Percentiles rank a stretch among this genome's conserved stretches.
Evolutionary conservation across 2,797 vertebrate species (phyloP).

Genomic region (Rallus crepitans): DNA sequence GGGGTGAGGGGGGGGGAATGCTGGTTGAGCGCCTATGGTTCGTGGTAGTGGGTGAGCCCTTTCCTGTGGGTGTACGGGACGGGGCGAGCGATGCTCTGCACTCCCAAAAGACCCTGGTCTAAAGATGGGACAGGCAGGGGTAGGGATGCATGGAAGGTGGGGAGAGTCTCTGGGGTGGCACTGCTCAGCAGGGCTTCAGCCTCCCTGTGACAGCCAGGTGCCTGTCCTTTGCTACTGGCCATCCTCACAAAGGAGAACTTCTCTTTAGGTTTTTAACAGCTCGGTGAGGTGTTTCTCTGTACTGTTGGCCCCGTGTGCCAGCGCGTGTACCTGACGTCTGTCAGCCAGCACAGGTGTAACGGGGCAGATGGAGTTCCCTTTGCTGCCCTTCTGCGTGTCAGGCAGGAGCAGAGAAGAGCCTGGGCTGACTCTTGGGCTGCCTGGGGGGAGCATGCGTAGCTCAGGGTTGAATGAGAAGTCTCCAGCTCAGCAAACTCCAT

Average conservation of each 20-base stretch:
- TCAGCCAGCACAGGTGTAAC: too few species aligned
- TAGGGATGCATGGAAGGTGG: rapidly evolving
- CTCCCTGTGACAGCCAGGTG: rapidly evolving
- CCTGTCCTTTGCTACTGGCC: rapidly evolving
- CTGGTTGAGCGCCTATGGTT: background rate
- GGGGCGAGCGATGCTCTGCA: rapidly evolving
- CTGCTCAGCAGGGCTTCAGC: background rate
- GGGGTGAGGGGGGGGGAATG: background rate
- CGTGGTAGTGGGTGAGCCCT: background rate
- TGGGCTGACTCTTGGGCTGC: background rate
- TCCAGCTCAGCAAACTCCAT: background rate
- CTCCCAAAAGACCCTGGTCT: background rate
- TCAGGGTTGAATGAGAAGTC: background rate
- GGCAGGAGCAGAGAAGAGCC: background rate
- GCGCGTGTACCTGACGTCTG: too few species aligned
- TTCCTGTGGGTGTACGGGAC: background rate
- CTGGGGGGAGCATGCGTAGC: background rate
- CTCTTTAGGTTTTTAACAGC: background rate
- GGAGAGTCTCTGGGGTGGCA: too few species aligned
- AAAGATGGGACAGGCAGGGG: background rate
- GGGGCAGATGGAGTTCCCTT: too few species aligned
- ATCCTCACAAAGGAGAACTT: background rate
- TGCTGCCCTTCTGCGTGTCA: background rate
- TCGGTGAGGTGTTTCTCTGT: background rate
- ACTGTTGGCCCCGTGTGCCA: background rate